phyloP scores from a whole-genome alignment of 2,797 vertebrate species.

The Poliocrania exsul region DNA sequence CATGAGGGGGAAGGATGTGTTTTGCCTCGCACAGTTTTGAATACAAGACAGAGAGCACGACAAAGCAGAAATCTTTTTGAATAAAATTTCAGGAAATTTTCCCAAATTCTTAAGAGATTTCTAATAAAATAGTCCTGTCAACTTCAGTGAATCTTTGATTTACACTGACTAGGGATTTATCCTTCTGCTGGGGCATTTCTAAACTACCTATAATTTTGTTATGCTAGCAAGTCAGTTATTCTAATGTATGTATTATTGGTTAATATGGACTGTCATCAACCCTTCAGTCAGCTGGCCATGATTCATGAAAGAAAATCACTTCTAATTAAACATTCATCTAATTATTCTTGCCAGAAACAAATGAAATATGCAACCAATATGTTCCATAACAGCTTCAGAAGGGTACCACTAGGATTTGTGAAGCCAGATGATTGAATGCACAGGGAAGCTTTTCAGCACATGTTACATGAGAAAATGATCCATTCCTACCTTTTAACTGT shows the following conservation, averaged over 20 bases:
- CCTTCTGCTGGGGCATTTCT: slow-evolving; percentile 34
- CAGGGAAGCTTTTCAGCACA: slow-evolving; percentile 46
- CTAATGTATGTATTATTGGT: slow-evolving; percentile 54
- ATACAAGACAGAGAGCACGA: neutral
- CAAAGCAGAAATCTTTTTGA: slow-evolving; percentile 3
- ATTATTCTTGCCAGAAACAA: slow-evolving; percentile 72
- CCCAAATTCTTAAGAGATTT: slow-evolving; percentile 36
- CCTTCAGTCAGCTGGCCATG: slow-evolving; percentile 64
- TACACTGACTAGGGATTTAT: slow-evolving; percentile 35
- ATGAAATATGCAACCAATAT: slow-evolving; percentile 69
- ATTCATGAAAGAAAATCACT: slow-evolving; percentile 65
- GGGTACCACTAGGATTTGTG: slow-evolving; percentile 49
- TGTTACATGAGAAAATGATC: slow-evolving; percentile 26
- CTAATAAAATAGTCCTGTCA: slow-evolving; percentile 44
- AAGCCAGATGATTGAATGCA: slow-evolving; percentile 60
- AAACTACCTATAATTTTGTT: slow-evolving; percentile 55
- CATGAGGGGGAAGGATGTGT: accelerated
- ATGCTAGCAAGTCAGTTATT: slow-evolving; percentile 12
- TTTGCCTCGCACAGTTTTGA: neutral
- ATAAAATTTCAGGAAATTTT: neutral
- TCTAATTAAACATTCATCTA: slow-evolving; percentile 69
- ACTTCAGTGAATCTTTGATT: slow-evolving; percentile 43
- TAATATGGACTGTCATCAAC: slow-evolving; percentile 66
- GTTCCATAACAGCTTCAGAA: slow-evolving; percentile 60
- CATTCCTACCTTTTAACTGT: slow-evolving; percentile 59